A percentile compares a stretch with the other conserved stretches of the same genome.
Evolutionary conservation across 2,113 vertebrate species (phyloP).

Genomic region (Rostratula benghalensis): DNA sequence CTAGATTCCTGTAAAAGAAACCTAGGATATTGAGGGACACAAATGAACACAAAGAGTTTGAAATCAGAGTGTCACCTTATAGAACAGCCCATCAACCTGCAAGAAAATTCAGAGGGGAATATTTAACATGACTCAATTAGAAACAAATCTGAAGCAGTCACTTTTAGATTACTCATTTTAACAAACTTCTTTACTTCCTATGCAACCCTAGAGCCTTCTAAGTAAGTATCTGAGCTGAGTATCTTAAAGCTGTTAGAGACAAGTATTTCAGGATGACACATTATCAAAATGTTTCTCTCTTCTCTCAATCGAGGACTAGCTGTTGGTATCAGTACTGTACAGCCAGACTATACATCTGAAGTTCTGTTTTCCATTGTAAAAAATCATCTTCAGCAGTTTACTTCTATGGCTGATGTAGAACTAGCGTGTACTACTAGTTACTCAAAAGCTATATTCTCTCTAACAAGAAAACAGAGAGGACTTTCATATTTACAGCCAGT

Average conservation of each 20-base stretch:
- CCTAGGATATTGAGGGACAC: constrained; percentile 68
- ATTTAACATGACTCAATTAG: constrained; percentile 49
- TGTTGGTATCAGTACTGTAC: neutral
- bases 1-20: constrained; percentile 78
- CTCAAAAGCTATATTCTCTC: neutral
- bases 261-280: neutral
- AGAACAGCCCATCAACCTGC: constrained; percentile 87
- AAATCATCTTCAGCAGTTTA: neutral
- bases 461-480: neutral
- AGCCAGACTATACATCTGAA: neutral
- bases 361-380: neutral
- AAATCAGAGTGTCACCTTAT: constrained; percentile 85
- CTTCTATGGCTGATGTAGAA: neutral
- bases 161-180: constrained; percentile 1
- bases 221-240: neutral
- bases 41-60: constrained; percentile 71
- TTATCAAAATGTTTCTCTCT: neutral
- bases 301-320: neutral
- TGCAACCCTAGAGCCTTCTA: neutral
- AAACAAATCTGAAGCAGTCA: constrained; percentile 35
- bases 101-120: constrained; percentile 82
- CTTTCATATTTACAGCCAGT: neutral
- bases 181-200: neutral
- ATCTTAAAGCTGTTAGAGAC: neutral
- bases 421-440: neutral